These are phyloP conservation scores for Chalcis sispes DNA, from an alignment of 2,888 invertebrate genomes.

Conservation along the genomic window DNA sequence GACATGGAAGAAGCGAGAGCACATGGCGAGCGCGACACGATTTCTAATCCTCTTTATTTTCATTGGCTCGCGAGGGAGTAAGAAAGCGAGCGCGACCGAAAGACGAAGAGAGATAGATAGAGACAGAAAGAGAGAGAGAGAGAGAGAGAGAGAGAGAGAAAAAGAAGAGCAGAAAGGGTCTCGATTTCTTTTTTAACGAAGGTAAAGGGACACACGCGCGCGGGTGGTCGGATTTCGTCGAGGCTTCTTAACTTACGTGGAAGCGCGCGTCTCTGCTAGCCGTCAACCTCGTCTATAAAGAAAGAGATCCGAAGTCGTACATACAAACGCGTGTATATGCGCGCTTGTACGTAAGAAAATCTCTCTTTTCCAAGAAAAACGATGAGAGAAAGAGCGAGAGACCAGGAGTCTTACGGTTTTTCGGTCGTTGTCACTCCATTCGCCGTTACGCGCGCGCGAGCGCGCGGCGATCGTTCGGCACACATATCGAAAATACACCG, in stretches of 20 bases:
- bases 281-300: constrained; percentile 62
- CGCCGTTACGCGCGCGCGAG: constrained; percentile 9
- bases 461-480: constrained; percentile 38
- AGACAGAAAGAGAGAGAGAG: too few relatives aligned
- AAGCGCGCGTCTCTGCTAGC: constrained; percentile 63
- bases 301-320: constrained; percentile 60
- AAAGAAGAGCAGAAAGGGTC: constrained; percentile 22
- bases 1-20: too few relatives aligned
- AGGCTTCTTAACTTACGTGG: constrained; percentile 58
- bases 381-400: too few relatives aligned
- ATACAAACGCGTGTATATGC: too few relatives aligned
- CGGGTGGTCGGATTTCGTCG: constrained; percentile 60
- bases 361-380: too few relatives aligned
- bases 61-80: constrained; percentile 33
- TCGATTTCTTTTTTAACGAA: constrained; percentile 17
- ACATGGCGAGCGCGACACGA: neutral
- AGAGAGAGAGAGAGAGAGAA: too few relatives aligned
- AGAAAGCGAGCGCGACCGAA: neutral
- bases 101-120: too few relatives aligned
- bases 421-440: constrained; percentile 64
- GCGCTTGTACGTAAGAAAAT: too few relatives aligned
- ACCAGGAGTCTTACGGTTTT: constrained; percentile 59
- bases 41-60: constrained; percentile 44
- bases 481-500: constrained; percentile 66
- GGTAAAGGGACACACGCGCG: neutral